Evolutionary conservation across 2,113 vertebrate species (phyloP), one percentile per base, ranked within the genome.

Genomic region (Elephantulus edwardii): DNA sequence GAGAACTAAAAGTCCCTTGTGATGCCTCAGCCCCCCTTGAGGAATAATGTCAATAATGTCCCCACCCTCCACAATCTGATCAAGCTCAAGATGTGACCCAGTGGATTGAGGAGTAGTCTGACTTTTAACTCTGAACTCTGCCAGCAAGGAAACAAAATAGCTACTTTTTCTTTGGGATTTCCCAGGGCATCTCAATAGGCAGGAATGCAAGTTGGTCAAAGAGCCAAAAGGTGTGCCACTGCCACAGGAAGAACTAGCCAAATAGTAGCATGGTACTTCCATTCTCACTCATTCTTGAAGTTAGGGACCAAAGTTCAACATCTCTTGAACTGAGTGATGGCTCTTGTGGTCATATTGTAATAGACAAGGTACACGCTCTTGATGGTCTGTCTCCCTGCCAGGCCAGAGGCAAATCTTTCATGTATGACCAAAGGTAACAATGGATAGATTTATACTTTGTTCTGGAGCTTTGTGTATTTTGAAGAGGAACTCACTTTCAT

Each of bases 361-460:
- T 93, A 95, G 88, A 90, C 89, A 89, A 97, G 19, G 93, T 60
- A 93, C 38, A 79, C 74, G 24, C 46, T 70, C 92, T 85, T 91
- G 72, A 64, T 48, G 84, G 17, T 89, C 70, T 14, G 17, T 89
- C 70, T 14, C 62, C 64, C 77, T 50, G 85, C 92, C 80, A 76
- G 6, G 2, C 92, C 94, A 97, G 91, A 94, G 94, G 89, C 89
- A 93, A 95, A 93, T 81, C 85, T 94, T 96, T 96, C 92, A 94
- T 93, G 54, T 22, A 54, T 68, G 93, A 93, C 46, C 86, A 95
- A 91, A 95, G 89, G 80, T 90, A 95, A 96, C 83, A 86, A 88
- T 94, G 93, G 90, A 94, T 87, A 85, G 93, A 95, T 62, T 96
- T 94, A 95, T 91, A 93, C 95, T 95, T 96, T 96, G 79, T 95